Evolutionary conservation across 2,888 invertebrate genomes (phyloP), one percentile per base, ranked within the genome.

Genomic region (Acrocyrtus sp.): DNA sequence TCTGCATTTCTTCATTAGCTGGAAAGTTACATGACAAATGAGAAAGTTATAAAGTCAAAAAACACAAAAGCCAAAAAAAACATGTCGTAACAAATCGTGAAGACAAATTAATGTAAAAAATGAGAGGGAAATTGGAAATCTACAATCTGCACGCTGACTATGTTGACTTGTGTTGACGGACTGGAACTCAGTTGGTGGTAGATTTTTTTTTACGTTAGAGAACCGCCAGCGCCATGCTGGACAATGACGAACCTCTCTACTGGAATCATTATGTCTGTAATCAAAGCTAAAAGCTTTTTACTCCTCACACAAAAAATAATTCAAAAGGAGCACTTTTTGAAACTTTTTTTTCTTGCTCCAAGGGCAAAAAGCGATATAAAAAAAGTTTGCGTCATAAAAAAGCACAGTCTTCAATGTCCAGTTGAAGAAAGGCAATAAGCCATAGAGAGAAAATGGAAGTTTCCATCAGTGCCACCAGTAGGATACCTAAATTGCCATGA

Each of bases 241-340:
- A n/a, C n/a, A n/a, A n/a, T n/a, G n/a, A n/a, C n/a, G 47, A 27
- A 34, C 48, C 10, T 39, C 24, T 51, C 47, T 43, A 17, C 17
- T 60, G 29, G 24, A 34, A 34, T 34, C 34, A 34, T 34, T 34
- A 34, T n/a, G n/a, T n/a, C 6, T 34, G 70, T 47, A 72, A 72
- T 72, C 70, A 72, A 65, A 72, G 63, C 51, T 72, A 58, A 72
- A 72, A 72, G 70, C 70, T 72, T 61, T 56, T 45, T 54, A 61
- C 50, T 70, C 61, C 63, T n/a, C n/a, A n/a, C n/a, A n/a, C n/a
- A n/a, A 57, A 53, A 56, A 50, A 50, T 29, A 56, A 61, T 70
- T 72, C 63, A 58, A 51, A n/a, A 63, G 63, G 45, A 65, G 39
- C 19, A 56, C 69, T 61, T 69, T 70, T 34, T 50, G 51, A n/a